A percentile compares a stretch with the other conserved stretches of the same genome.
Conservation (phyloP, 2,113 vertebrate genomes). For the Myocastor coypus region DNA sequence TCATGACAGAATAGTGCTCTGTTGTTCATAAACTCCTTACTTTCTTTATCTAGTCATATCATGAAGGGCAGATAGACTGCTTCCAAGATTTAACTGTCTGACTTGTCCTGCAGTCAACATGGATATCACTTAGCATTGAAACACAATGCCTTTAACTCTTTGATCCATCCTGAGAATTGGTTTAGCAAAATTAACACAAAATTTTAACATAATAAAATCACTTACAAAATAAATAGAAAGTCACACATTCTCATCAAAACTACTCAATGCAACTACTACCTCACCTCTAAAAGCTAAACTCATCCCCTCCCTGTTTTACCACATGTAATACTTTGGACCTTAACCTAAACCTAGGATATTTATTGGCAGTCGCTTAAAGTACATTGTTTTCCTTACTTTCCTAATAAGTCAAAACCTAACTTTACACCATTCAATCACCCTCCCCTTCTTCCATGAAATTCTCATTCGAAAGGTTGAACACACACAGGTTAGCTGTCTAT, state of each 20-base stretch:
- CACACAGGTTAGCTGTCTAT: not conserved
- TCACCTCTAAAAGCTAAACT: not conserved
- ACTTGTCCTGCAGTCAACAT: not conserved
- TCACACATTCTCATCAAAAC: not conserved
- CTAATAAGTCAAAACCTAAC: not conserved
- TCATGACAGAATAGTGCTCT: not conserved
- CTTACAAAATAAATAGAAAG: conserved; percentile 19
- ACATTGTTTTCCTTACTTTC: not conserved
- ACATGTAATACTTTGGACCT: not conserved
- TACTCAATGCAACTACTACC: not conserved
- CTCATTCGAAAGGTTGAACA: not conserved
- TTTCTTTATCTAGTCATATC: not conserved
- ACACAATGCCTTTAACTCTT: not conserved
- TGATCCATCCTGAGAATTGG: not conserved
- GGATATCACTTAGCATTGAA: not conserved
- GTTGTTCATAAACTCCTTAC: not conserved
- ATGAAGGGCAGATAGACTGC: not conserved
- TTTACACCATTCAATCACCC: not conserved
- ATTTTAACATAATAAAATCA: conserved; percentile 42
- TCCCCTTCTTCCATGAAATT: not conserved
- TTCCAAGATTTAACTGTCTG: not conserved
- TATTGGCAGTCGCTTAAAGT: not conserved
- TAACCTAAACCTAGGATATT: not conserved
- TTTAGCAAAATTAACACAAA: conserved; percentile 32
- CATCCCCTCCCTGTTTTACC: not conserved